These are phyloP conservation scores for Thunnus thynnus DNA, from an alignment of 2,113 vertebrate genomes.

Conservation along the genomic window DNA sequence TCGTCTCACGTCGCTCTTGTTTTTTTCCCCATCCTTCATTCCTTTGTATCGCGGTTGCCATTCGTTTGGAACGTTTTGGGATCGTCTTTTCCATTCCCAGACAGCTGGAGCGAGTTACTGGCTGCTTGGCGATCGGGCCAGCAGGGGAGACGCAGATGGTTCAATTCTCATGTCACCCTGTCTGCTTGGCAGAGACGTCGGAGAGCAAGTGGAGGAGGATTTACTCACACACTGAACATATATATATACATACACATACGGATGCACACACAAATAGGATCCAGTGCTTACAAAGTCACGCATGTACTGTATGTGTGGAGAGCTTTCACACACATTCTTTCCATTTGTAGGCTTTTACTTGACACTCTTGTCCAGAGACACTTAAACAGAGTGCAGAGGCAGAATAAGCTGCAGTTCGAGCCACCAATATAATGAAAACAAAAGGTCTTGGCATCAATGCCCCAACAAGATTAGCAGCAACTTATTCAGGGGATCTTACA, in stretches of 20 bases:
- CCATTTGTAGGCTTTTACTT: conserved; percentile 43
- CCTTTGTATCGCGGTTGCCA: conserved; percentile 63
- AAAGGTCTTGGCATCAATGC: neutral
- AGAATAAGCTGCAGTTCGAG: conserved; percentile 9
- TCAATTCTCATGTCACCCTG: conserved; percentile 78
- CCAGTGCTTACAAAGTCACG: conserved; percentile 41
- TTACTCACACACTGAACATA: conserved; percentile 56
- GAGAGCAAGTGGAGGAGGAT: conserved; percentile 70
- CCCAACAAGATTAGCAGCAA: neutral
- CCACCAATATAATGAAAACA: conserved; percentile 9
- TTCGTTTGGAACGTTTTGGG: conserved; percentile 59
- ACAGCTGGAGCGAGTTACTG: conserved; percentile 78
- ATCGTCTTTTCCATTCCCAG: conserved; percentile 73
- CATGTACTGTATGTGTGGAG: conserved; percentile 30
- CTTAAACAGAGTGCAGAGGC: neutral
- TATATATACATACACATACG: conserved; percentile 28
- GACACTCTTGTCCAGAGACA: conserved; percentile 40
- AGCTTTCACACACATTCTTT: conserved; percentile 54
- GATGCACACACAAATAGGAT: conserved; percentile 55
- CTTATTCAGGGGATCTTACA: neutral
- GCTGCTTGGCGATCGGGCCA: conserved; percentile 54
- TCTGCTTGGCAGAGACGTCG: conserved; percentile 75
- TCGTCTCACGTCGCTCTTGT: conserved; percentile 42
- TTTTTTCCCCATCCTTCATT: conserved; percentile 53
- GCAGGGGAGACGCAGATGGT: conserved; percentile 75